A percentile compares a stretch with the other conserved stretches of the same genome.
phyloP scores from a whole-genome alignment of 1,140 invertebrate species.

The Pseudomyrmex dendroicus region DNA sequence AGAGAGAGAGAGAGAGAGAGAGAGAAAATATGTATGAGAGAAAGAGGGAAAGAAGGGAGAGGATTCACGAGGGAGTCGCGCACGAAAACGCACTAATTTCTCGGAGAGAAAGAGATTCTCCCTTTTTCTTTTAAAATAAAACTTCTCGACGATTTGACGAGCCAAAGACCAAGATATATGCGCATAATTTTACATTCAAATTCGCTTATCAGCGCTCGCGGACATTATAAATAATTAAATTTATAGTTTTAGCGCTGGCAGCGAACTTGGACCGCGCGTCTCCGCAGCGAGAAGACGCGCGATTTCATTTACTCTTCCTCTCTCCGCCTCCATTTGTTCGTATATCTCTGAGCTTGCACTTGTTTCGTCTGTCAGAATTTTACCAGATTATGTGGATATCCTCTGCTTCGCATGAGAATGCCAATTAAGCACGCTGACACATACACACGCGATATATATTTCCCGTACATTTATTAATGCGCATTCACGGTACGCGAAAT shows the following conservation, averaged over 20 bases:
- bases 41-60: not conserved
- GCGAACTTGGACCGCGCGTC: not conserved
- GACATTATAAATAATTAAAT: conserved; percentile 55
- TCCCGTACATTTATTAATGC: conserved; percentile 29
- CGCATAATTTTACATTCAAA: conserved; percentile 38
- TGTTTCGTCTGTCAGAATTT: conserved; percentile 36
- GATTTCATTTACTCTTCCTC: not conserved
- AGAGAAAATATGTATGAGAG: no score
- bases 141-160: not conserved
- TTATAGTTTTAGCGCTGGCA: conserved; percentile 50
- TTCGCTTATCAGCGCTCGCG: not conserved
- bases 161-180: not conserved
- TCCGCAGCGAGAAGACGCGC: not conserved
- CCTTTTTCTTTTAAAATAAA: conserved; percentile 9
- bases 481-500: conserved; percentile 20
- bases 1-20: not conserved
- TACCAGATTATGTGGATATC: conserved; percentile 28
- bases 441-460: conserved; percentile 10
- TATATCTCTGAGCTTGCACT: not conserved
- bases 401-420: not conserved
- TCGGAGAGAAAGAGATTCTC: conserved; percentile 1
- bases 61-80: not conserved
- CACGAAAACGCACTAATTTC: conserved; percentile 23
- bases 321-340: conserved; percentile 2
- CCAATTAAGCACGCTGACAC: conserved; percentile 36